These are phyloP conservation scores for Bruchidius siliquastri DNA, from an alignment of 2,888 invertebrate species.

Conservation along the genomic window DNA sequence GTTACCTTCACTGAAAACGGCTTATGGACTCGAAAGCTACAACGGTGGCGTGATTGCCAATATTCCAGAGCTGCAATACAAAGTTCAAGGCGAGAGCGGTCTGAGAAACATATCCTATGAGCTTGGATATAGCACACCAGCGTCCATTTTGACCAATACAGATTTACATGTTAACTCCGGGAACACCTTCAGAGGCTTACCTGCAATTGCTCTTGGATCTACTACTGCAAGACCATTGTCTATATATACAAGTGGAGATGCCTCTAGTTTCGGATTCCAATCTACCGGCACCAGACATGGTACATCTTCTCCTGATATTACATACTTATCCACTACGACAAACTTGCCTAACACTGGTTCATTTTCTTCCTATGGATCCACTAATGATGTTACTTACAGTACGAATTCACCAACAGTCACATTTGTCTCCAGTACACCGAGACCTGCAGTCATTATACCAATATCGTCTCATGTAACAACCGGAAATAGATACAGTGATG, in stretches of 20 bases:
- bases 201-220: conserved; percentile 15
- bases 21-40: conserved; percentile 30
- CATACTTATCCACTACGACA: neutral
- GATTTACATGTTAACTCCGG: neutral
- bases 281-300: neutral
- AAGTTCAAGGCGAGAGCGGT: conserved; percentile 23
- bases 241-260: neutral
- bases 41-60: conserved; percentile 41
- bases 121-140: conserved; percentile 2
- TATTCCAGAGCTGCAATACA: conserved; percentile 39
- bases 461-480: neutral
- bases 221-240: conserved; percentile 24
- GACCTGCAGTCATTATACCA: neutral
- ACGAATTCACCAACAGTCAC: neutral
- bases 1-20: conserved; percentile 32
- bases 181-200: neutral
- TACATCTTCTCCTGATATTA: neutral
- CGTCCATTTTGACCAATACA: conserved; percentile 1
- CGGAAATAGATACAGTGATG: neutral
- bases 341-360: neutral
- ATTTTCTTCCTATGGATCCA: neutral
- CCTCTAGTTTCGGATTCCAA: neutral
- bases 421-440: neutral
- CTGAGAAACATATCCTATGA: conserved; percentile 21
- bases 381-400: neutral